Conservation (phyloP, 1,140 invertebrate species). For the Drosophila ironensis region DNA sequence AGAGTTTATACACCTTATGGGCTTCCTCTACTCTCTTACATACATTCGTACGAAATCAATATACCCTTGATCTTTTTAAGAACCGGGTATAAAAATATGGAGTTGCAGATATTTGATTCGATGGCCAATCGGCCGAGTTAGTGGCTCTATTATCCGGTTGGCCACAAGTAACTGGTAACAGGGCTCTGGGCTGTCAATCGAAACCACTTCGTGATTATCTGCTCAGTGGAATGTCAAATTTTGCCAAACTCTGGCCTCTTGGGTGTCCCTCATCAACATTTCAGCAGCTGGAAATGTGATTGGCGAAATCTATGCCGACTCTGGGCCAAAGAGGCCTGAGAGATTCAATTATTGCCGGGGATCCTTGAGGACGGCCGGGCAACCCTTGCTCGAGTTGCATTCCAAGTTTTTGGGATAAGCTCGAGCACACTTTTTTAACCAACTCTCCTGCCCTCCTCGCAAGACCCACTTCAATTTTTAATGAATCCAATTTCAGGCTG, state of each 20-base stretch:
- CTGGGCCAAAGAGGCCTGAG: constrained; percentile 13
- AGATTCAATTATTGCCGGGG: constrained; percentile 43
- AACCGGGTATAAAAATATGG: no score
- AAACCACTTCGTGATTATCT: constrained; percentile 11
- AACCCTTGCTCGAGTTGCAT: constrained; percentile 28
- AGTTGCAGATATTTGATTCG: background rate
- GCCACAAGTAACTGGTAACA: background rate
- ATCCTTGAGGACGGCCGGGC: constrained; percentile 13
- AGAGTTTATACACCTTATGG: no score
- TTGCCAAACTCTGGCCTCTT: constrained; percentile 38
- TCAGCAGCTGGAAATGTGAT: constrained; percentile 42
- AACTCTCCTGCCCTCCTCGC: constrained; percentile 1
- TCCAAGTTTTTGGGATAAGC: constrained; percentile 61
- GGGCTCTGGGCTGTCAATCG: background rate
- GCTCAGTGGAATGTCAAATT: constrained; percentile 41
- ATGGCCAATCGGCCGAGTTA: background rate
- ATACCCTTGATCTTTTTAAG: no score
- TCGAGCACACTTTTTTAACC: constrained; percentile 11
- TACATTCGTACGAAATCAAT: no score
- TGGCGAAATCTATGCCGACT: constrained; percentile 41
- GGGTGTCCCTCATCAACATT: constrained; percentile 38
- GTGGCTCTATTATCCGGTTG: constrained; percentile 4
- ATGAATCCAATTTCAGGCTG: constrained; percentile 71
- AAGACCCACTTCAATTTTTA: constrained; percentile 76
- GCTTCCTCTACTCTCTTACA: no score